Conservation (phyloP, 2,888 invertebrate species). For the Agriopis aurantiaria region DNA sequence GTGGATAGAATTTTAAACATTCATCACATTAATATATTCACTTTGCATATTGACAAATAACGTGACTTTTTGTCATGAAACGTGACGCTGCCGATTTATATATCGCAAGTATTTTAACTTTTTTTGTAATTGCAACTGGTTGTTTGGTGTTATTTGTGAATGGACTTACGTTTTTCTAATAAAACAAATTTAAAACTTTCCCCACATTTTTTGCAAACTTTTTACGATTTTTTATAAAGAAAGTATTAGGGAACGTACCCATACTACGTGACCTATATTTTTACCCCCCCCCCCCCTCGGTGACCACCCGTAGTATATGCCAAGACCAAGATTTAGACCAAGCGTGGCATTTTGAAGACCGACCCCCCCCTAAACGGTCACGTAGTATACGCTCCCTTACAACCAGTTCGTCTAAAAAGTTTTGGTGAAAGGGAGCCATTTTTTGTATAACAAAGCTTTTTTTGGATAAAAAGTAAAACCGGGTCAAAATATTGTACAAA, state of each 20-base stretch:
- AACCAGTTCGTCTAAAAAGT: constrained; percentile 30
- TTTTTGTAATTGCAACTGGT: not conserved
- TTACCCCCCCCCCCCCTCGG: too few relatives aligned
- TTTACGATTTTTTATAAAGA: constrained; percentile 28
- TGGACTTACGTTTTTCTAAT: constrained; percentile 1
- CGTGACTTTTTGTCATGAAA: constrained; percentile 49
- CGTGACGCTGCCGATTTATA: constrained; percentile 44
- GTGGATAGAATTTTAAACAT: constrained; percentile 77
- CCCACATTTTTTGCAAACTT: constrained; percentile 19
- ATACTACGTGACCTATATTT: too few relatives aligned
- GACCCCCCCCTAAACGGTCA: too few relatives aligned
- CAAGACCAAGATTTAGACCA: constrained; percentile 2
- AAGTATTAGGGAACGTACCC: not conserved
- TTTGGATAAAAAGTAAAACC: constrained; percentile 22
- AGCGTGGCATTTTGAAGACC: too few relatives aligned
- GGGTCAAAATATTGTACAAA: constrained; percentile 37
- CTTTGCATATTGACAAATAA: constrained; percentile 63
- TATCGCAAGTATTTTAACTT: constrained; percentile 2
- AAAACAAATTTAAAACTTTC: constrained; percentile 29
- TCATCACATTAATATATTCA: constrained; percentile 67
- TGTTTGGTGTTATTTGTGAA: not conserved
- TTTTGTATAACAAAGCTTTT: not conserved
- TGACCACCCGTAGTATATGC: not conserved
- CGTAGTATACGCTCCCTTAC: not conserved
- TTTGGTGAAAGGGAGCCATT: constrained; percentile 22